Base-by-base conservation (phyloP, 2,797 vertebrate species). In the Toxotes lorentzi region DNA sequence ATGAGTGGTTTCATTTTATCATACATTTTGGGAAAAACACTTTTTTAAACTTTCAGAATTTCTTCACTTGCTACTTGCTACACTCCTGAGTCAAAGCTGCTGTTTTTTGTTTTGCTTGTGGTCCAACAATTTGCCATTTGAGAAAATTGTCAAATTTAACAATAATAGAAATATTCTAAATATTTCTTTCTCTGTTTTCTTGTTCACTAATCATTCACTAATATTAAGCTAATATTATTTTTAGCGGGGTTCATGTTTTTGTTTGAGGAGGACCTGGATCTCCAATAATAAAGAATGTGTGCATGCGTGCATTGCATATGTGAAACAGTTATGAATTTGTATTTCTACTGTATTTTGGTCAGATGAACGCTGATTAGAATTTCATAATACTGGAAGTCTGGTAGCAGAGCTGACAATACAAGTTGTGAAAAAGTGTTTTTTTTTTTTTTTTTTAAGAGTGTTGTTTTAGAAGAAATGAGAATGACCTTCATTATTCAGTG, bases 1-100 rank as follows among this genome's bases (percentile, higher is more conserved):
- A 47, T 47, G 19, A 19, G 32, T 74, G 65, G 34, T 68, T 76
- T 73, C 0, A 47, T 53, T 73, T 72, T 16, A 38, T 21, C 10
- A 6, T 43, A 50, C 11, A 14, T 41, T 51, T 59, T 0, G 1
- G 21, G 11, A 17, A 6, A 50, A 63, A 63, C 14, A 30, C 4
- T 38, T 27, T 27, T 38, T 73, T 21, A 2, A 47, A 54, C 21
- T 48, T n/a, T 34, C 0, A 51, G 0, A 8, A 21, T 61, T 62
- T 0, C 10, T 63, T 32, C 1, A 43, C 34, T 69, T 75, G 4
- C 16, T 21, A 43, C 34, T 69, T 75, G 4, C 16, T 21, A 5
- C 12, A 47, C 0, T 70, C 56, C 41, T 8, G 35, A 50, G 34
- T 63, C 11, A n/a, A 12, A 75, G 38, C 23, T 12, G 0, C 34